These are phyloP conservation scores for Paralvinella palmiformis DNA, from an alignment of 1,140 invertebrate genomes.

Conservation along the genomic window DNA sequence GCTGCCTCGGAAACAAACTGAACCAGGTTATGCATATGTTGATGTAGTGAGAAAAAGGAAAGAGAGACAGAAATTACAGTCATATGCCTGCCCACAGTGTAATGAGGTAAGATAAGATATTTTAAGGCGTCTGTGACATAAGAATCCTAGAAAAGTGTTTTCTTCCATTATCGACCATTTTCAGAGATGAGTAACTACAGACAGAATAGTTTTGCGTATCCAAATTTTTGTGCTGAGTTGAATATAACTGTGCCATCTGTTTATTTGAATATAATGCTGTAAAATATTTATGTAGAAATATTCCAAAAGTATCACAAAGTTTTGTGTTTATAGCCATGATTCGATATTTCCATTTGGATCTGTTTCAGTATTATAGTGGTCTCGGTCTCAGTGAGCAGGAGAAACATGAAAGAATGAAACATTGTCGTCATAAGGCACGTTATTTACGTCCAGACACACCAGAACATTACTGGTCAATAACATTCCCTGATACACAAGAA, in stretches of 20 bases:
- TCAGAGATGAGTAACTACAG: slow-evolving; percentile 5
- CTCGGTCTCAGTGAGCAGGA: slow-evolving; percentile 34
- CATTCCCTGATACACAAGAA: slow-evolving; percentile 45
- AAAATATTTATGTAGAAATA: not conserved
- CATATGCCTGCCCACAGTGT: slow-evolving; percentile 36
- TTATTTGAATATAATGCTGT: not conserved
- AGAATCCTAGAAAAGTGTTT: not conserved
- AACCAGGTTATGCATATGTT: slow-evolving; percentile 33
- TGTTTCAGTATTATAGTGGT: slow-evolving; percentile 39
- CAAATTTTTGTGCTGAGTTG: slow-evolving; percentile 6
- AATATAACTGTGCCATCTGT: not conserved
- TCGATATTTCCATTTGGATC: not conserved
- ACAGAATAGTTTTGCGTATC: slow-evolving; percentile 3
- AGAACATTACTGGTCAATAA: slow-evolving; percentile 48
- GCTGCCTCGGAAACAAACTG: no score
- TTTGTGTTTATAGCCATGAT: not conserved
- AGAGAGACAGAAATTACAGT: slow-evolving; percentile 33
- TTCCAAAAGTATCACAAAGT: not conserved
- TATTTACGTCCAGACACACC: slow-evolving; percentile 41
- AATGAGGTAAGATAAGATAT: slow-evolving; percentile 27
- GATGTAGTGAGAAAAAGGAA: slow-evolving; percentile 38
- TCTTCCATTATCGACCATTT: not conserved
- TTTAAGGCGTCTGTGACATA: not conserved
- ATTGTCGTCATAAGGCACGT: slow-evolving; percentile 39
- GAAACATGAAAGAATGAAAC: slow-evolving; percentile 31